Percentiles rank a stretch among this genome's conserved stretches.
Evolutionary conservation across 2,888 invertebrate species (phyloP).

Genomic region (Amphiduros pacificus): DNA sequence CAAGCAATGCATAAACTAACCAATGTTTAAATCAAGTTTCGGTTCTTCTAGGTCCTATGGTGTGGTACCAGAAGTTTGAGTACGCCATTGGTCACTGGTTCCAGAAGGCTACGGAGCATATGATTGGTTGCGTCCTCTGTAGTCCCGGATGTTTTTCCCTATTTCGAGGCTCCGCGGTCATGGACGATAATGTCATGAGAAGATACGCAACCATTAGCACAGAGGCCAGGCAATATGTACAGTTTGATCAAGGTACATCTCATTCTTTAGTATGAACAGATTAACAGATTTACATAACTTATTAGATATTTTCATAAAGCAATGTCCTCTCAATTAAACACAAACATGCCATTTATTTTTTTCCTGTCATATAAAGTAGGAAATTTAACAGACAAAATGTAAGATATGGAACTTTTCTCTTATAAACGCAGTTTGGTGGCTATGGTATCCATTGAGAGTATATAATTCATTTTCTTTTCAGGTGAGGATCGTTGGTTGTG

Average conservation of each 20-base stretch:
- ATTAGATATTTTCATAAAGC: too few species aligned
- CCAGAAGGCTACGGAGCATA: conserved; percentile 98
- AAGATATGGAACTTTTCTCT: not conserved
- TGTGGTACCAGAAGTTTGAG: conserved; percentile 99
- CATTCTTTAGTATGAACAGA: too few species aligned
- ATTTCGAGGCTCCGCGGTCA: conserved; percentile 93
- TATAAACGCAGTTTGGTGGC: not conserved
- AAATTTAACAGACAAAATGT: too few species aligned
- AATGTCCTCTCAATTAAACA: too few species aligned
- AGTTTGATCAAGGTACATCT: conserved; percentile 69
- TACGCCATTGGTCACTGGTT: conserved; percentile 99
- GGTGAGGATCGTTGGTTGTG: conserved; percentile 99
- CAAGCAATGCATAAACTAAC: too few species aligned
- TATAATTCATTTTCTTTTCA: conserved; percentile 38
- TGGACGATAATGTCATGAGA: conserved; percentile 99
- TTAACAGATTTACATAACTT: too few species aligned
- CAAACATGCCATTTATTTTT: too few species aligned
- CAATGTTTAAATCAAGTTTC: too few species aligned
- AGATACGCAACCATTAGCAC: conserved; percentile 89
- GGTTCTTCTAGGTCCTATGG: conserved; percentile 86
- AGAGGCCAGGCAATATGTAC: conserved; percentile 95
- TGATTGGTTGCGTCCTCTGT: conserved; percentile 99
- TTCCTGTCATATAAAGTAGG: too few species aligned
- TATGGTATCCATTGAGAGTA: not conserved
- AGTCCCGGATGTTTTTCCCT: conserved; percentile 97